Percentiles rank a stretch among this genome's conserved stretches.
Conservation (phyloP, 2,797 vertebrate genomes). For the Graptemys geographica region DNA sequence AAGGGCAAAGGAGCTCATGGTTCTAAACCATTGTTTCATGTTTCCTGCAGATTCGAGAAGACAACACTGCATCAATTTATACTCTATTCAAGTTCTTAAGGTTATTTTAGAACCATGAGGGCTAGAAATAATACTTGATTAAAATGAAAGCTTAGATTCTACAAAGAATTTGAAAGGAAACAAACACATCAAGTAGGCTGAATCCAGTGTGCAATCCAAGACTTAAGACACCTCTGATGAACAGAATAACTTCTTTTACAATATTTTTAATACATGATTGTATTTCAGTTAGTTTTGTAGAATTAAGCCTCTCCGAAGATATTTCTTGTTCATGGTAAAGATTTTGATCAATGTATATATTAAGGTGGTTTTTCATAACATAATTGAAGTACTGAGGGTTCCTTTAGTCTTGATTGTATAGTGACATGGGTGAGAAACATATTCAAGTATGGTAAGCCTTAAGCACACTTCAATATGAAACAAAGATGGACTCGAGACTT, state of each 20-base stretch:
- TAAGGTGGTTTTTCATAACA: slow-evolving; percentile 38
- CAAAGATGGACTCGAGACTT: not conserved
- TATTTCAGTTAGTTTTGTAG: not conserved
- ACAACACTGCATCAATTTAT: slow-evolving; percentile 17
- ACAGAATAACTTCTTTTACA: slow-evolving; percentile 9
- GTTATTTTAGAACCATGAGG: not conserved
- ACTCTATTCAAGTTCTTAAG: not conserved
- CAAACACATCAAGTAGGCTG: not conserved
- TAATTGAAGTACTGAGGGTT: slow-evolving; percentile 11
- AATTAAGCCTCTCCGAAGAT: slow-evolving; percentile 23
- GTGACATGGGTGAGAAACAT: not conserved
- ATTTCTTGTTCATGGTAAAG: not conserved
- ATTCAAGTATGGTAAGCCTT: not conserved
- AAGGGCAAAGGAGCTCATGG: slow-evolving; percentile 24
- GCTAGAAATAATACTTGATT: not conserved
- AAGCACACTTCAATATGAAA: not conserved
- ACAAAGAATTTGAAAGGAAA: not conserved
- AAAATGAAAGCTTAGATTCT: slow-evolving; percentile 8
- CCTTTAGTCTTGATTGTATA: not conserved
- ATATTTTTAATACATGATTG: slow-evolving; percentile 3
- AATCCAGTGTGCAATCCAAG: not conserved
- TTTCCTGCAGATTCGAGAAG: slow-evolving; percentile 6
- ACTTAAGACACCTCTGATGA: accelerated
- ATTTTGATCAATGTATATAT: not conserved
- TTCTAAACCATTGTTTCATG: not conserved